Conservation (phyloP, 2,797 vertebrate genomes). For the Bucorvus abyssinicus region DNA sequence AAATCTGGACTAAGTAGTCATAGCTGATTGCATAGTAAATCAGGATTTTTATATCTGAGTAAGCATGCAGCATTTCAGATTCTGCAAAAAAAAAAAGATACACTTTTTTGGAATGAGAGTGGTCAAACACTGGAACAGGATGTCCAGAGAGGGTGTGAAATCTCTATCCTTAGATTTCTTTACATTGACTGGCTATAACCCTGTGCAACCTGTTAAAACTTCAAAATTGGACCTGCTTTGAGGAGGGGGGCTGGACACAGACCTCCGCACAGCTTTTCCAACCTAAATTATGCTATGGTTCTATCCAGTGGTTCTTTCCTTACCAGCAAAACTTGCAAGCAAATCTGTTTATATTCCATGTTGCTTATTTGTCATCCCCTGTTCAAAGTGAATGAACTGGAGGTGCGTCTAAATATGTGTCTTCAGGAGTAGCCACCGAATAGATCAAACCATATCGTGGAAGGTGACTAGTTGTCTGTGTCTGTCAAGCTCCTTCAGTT, state of each 20-base stretch:
- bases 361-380: not conserved
- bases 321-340: not conserved
- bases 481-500: not conserved
- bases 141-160: not conserved
- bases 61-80: not conserved
- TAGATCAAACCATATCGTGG: not conserved
- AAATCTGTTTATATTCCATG: not conserved
- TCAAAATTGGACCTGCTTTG: not conserved
- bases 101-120: not conserved
- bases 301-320: not conserved
- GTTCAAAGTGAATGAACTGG: not conserved
- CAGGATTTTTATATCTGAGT: not conserved
- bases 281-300: not conserved
- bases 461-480: not conserved
- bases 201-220: not conserved
- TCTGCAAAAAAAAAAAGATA: not conserved
- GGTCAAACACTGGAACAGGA: not conserved
- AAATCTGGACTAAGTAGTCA: not conserved
- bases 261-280: not conserved
- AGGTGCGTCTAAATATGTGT: not conserved
- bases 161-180: not conserved
- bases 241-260: not conserved
- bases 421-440: not conserved
- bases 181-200: not conserved
- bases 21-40: not conserved